These are phyloP conservation scores for Tupaia tana DNA, from an alignment of 2,113 vertebrate species.

Conservation along the genomic window DNA sequence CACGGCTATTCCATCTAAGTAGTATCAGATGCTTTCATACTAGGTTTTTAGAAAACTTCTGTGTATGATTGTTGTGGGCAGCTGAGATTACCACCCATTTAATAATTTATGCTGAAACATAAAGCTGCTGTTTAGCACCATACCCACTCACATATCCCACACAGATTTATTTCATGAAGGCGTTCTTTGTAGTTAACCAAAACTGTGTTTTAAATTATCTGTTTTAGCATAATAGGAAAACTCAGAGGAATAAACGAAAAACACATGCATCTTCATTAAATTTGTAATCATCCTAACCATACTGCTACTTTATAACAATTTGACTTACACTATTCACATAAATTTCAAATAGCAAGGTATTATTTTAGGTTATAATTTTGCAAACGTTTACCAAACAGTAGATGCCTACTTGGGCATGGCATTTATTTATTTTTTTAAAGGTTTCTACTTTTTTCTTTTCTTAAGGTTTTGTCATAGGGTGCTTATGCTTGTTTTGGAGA, in stretches of 20 bases:
- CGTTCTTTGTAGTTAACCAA: slow-evolving; percentile 71
- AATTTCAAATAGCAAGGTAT: not conserved
- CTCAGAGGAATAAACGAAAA: slow-evolving; percentile 66
- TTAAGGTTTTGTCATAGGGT: too few species aligned
- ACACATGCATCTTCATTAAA: slow-evolving; percentile 59
- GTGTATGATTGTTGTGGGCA: slow-evolving; percentile 4
- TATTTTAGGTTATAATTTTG: slow-evolving; percentile 15
- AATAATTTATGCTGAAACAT: slow-evolving; percentile 60
- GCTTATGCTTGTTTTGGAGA: too few species aligned
- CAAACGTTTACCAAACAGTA: not conserved
- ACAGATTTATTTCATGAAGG: slow-evolving; percentile 63
- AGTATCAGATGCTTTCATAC: slow-evolving; percentile 46
- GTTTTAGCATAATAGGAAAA: slow-evolving; percentile 70
- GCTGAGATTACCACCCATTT: slow-evolving; percentile 55
- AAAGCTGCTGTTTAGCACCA: slow-evolving; percentile 57
- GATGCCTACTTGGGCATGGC: not conserved
- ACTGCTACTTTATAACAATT: not conserved
- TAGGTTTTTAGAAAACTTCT: slow-evolving; percentile 18
- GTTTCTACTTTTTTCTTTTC: too few species aligned
- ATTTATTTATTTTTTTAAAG: not conserved
- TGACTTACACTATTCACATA: not conserved
- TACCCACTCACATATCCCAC: slow-evolving; percentile 66
- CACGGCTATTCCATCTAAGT: slow-evolving; percentile 17
- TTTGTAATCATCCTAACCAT: not conserved
- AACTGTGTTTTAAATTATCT: slow-evolving; percentile 66